Conservation (phyloP, 2,113 vertebrate genomes). For the Malaclemys terrapin region DNA sequence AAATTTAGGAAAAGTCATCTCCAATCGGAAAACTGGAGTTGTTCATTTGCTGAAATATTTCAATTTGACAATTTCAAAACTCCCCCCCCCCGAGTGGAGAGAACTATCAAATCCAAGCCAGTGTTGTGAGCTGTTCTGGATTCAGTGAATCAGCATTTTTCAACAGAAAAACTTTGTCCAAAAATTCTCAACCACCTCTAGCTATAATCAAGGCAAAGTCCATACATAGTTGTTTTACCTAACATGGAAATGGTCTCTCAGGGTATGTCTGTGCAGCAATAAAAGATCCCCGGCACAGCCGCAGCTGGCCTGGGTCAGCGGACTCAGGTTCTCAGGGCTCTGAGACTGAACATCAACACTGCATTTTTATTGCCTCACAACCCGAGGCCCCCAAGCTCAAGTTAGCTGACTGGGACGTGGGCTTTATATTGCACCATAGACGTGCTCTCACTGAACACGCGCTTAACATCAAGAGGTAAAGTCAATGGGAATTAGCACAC, state of each 20-base stretch:
- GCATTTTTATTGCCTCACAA: background rate
- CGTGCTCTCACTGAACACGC: background rate
- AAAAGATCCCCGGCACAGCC: background rate
- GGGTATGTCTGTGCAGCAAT: background rate
- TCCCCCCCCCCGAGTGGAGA: background rate
- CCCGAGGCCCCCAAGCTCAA: background rate
- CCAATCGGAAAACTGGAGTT: background rate
- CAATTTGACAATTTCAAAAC: background rate
- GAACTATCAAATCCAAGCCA: background rate
- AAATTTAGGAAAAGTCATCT: background rate
- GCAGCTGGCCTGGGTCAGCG: no score
- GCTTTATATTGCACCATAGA: background rate
- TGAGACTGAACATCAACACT: background rate
- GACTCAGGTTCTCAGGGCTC: background rate
- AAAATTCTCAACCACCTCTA: background rate
- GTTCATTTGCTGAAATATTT: background rate
- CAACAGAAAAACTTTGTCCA: background rate
- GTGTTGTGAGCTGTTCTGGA: background rate
- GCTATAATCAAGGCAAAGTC: background rate
- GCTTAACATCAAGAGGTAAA: background rate
- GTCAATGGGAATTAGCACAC: background rate
- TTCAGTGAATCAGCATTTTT: background rate
- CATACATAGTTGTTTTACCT: background rate
- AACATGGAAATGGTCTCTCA: background rate
- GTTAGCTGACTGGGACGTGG: background rate